phyloP scores from a whole-genome alignment of 1,140 invertebrate genomes.

The Bombus polaris region DNA sequence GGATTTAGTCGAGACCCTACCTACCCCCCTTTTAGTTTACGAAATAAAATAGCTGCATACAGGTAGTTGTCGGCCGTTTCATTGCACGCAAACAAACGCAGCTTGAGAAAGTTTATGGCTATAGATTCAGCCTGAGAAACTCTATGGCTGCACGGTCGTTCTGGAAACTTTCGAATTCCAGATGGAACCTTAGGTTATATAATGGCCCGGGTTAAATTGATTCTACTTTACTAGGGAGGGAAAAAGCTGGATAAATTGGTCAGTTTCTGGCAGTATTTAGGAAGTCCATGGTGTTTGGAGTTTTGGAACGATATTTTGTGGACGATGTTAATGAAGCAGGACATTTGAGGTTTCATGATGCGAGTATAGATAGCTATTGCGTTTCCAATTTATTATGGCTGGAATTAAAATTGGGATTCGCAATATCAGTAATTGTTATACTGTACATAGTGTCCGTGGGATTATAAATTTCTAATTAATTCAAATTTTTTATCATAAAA shows the following conservation, averaged over 20 bases:
- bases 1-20: neutral
- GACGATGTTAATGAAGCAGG: too few relatives aligned
- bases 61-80: slow-evolving; percentile 50
- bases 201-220: slow-evolving; percentile 64
- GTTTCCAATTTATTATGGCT: too few relatives aligned
- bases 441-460: too few relatives aligned
- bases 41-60: slow-evolving; percentile 53
- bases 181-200: slow-evolving; percentile 67
- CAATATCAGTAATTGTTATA: too few relatives aligned
- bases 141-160: neutral
- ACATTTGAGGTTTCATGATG: too few relatives aligned
- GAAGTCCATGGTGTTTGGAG: neutral
- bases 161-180: slow-evolving; percentile 68
- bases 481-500: too few relatives aligned
- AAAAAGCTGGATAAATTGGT: slow-evolving; percentile 16
- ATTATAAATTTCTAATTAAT: too few relatives aligned
- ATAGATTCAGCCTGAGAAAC: neutral
- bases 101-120: slow-evolving; percentile 8
- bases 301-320: neutral
- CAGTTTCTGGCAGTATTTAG: slow-evolving; percentile 6
- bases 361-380: too few relatives aligned
- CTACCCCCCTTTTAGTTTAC: slow-evolving; percentile 20
- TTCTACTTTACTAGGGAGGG: slow-evolving; percentile 2
- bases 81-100: slow-evolving; percentile 39
- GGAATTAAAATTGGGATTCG: too few relatives aligned